Evolutionary conservation across 1,140 invertebrate species (phyloP).

Genomic region (Tetragonula clypearis): DNA sequence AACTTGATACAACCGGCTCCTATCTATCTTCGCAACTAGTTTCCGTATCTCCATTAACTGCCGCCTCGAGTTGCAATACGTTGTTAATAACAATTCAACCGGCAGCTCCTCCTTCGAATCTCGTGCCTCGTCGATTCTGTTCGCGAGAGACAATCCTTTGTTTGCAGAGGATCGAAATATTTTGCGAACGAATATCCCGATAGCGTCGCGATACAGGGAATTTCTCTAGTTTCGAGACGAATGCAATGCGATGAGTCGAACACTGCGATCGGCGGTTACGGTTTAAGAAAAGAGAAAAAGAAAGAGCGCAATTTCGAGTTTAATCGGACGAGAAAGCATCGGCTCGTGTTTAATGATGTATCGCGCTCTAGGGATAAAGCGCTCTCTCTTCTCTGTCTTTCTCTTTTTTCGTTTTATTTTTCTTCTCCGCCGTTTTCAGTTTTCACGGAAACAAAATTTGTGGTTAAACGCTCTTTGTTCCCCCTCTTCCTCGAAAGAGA

Average conservation of each 20-base stretch:
- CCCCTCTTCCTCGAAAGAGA: too few relatives aligned
- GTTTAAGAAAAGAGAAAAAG: too few relatives aligned
- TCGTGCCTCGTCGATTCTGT: not conserved
- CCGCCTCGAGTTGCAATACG: slow-evolving; percentile 15
- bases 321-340: not conserved
- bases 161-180: not conserved
- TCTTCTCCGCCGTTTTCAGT: not conserved
- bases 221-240: slow-evolving; percentile 24
- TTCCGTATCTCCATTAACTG: slow-evolving; percentile 40
- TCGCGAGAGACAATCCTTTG: not conserved
- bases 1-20: slow-evolving; percentile 50
- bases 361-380: slow-evolving; percentile 30
- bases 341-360: slow-evolving; percentile 30
- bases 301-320: slow-evolving; percentile 29
- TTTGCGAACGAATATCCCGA: not conserved
- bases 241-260: slow-evolving; percentile 24
- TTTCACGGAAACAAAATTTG: slow-evolving; percentile 45
- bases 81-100: slow-evolving; percentile 39
- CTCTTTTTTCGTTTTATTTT: too few relatives aligned
- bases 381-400: not conserved
- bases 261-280: slow-evolving; percentile 12
- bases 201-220: not conserved
- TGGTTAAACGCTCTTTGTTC: slow-evolving; percentile 35
- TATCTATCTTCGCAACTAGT: slow-evolving; percentile 59
- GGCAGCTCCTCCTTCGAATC: too few relatives aligned